These are phyloP conservation scores for Volucella inflata DNA, from an alignment of 2,888 invertebrate genomes.

Conservation along the genomic window DNA sequence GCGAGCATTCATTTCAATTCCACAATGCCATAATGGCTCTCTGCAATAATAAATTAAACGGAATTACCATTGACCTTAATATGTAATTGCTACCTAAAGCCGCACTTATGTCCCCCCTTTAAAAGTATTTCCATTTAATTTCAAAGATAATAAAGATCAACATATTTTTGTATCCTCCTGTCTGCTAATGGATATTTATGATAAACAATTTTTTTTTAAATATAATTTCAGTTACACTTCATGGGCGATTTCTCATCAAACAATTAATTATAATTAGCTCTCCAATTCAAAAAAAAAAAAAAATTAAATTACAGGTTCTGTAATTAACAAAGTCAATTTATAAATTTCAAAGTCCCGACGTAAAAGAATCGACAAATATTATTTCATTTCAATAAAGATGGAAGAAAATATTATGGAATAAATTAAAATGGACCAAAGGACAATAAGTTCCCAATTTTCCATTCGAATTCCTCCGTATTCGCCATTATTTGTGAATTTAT, in stretches of 20 bases:
- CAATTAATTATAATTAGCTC: constrained; percentile 40
- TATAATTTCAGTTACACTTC: constrained; percentile 33
- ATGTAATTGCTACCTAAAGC: not conserved
- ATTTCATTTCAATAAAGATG: constrained; percentile 3
- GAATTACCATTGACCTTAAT: constrained; percentile 28
- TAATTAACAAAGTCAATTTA: constrained; percentile 63
- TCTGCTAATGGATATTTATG: constrained; percentile 46
- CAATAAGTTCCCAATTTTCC: not conserved
- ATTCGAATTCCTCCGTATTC: constrained; percentile 9
- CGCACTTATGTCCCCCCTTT: not conserved
- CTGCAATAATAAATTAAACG: not conserved
- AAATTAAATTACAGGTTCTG: constrained; percentile 5
- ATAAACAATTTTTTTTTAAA: constrained; percentile 4
- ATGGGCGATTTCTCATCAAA: constrained; percentile 31
- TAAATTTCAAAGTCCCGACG: not conserved
- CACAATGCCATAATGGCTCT: too few species aligned
- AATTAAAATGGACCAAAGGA: not conserved
- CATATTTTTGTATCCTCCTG: constrained; percentile 26
- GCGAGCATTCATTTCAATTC: not conserved
- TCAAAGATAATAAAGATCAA: constrained; percentile 38
- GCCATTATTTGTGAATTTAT: constrained; percentile 26
- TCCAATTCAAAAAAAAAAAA: constrained; percentile 2
- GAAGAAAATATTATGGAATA: constrained; percentile 9
- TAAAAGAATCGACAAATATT: constrained; percentile 2
- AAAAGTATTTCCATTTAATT: constrained; percentile 15